Evolutionary conservation across 1,140 invertebrate genomes (phyloP).

Genomic region (Drosophila repletoides): DNA sequence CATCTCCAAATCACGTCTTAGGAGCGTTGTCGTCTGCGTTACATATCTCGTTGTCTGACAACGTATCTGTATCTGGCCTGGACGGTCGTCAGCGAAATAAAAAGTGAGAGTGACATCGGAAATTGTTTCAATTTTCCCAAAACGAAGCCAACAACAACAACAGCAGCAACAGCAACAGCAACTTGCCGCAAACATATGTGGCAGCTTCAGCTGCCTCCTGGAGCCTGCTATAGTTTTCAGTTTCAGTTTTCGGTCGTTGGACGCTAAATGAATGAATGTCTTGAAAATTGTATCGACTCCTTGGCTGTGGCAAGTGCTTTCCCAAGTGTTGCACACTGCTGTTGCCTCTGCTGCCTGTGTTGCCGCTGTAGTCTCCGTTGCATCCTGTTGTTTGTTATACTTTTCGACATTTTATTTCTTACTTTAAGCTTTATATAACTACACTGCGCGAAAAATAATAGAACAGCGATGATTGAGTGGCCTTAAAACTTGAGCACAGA

Average conservation of each 20-base stretch:
- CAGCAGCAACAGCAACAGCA: conserved; percentile 46
- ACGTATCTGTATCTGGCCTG: conserved; percentile 28
- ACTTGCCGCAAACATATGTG: conserved; percentile 67
- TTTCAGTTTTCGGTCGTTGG: conserved; percentile 66
- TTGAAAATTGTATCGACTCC: conserved; percentile 77
- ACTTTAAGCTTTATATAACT: conserved; percentile 73
- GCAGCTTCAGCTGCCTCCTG: conserved; percentile 30
- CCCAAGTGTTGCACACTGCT: conserved; percentile 9
- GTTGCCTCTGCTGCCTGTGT: not conserved
- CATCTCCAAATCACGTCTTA: conserved; percentile 75
- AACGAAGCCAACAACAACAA: conserved; percentile 66
- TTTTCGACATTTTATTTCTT: conserved; percentile 74
- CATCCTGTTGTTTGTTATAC: conserved; percentile 80
- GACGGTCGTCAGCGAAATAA: conserved; percentile 65
- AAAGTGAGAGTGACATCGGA: conserved; percentile 82
- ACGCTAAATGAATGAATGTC: conserved; percentile 80
- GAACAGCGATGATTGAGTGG: too few relatives aligned
- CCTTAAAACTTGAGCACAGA: too few relatives aligned
- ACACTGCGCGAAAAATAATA: too few relatives aligned
- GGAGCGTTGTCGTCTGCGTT: conserved; percentile 58
- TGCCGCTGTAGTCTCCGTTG: conserved; percentile 21
- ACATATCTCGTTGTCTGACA: conserved; percentile 71
- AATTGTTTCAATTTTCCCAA: conserved; percentile 81
- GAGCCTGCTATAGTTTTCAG: too few relatives aligned
- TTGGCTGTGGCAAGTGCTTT: conserved; percentile 27